Percentiles rank a stretch among this genome's conserved stretches.
Evolutionary conservation across 1,140 invertebrate species (phyloP).

Genomic region (Drosophila baimaii): DNA sequence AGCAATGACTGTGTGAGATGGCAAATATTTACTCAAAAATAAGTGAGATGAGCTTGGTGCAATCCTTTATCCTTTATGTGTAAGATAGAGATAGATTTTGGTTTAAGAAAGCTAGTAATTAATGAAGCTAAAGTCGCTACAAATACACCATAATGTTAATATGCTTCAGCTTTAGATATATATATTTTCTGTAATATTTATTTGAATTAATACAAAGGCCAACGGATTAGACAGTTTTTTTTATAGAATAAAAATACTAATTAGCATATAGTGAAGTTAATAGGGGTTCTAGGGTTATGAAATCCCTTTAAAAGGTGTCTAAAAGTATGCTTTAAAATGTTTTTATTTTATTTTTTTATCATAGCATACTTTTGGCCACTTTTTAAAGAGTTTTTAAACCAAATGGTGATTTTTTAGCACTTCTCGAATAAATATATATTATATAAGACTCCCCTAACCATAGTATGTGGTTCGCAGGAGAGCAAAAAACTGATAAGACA

Average conservation of each 20-base stretch:
- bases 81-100: not conserved
- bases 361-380: not conserved
- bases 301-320: no score
- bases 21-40: not conserved
- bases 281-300: no score
- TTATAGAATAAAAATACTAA: not conserved
- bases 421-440: not conserved
- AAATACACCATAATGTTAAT: not conserved
- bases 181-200: not conserved
- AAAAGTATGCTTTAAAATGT: no score
- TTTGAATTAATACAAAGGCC: not conserved
- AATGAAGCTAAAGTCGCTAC: not conserved
- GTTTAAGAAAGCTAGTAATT: not conserved
- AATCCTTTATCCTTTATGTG: not conserved
- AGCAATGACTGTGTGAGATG: not conserved
- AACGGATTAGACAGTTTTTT: not conserved
- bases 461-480: conserved; percentile 67
- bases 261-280: no score
- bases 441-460: conserved; percentile 23
- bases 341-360: not conserved
- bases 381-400: not conserved
- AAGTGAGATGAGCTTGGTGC: not conserved
- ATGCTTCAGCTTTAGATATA: not conserved
- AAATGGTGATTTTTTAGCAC: no score
- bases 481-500: conserved; percentile 76